These are phyloP conservation scores for Urocyon cinereoargenteus DNA, from an alignment of 2,797 vertebrate species.

Conservation along the genomic window DNA sequence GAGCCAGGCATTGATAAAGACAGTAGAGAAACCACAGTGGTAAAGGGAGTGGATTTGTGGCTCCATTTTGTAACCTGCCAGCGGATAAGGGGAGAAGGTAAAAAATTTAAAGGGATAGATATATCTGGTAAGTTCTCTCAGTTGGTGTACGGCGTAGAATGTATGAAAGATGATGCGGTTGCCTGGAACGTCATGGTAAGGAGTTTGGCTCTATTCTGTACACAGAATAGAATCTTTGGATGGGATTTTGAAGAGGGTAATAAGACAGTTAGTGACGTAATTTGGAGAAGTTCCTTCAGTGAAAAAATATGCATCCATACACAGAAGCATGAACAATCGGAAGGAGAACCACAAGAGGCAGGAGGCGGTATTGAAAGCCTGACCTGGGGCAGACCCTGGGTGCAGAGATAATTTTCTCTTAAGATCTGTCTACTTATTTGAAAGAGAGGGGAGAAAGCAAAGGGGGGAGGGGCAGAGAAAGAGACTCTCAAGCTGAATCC, in stretches of 20 bases:
- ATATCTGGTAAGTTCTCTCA: not conserved
- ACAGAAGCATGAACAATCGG: not conserved
- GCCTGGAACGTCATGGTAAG: not conserved
- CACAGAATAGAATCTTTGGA: not conserved
- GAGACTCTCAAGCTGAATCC: not conserved
- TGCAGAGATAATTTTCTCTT: not conserved
- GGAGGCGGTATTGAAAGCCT: not conserved
- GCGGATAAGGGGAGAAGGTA: not conserved
- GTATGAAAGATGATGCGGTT: not conserved
- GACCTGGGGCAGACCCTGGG: not conserved
- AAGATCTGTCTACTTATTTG: not conserved
- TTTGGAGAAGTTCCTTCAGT: not conserved
- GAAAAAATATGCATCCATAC: not conserved
- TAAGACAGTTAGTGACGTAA: not conserved
- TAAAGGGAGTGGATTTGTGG: not conserved
- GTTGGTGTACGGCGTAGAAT: not conserved
- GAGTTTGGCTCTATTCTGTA: not conserved
- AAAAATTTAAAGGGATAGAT: not conserved
- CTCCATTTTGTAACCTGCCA: not conserved
- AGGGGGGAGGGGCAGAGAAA: not conserved
- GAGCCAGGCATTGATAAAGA: not conserved
- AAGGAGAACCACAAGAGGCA: not conserved
- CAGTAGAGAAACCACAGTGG: not conserved
- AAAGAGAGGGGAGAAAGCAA: not conserved
- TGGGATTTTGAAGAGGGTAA: not conserved